Conservation (phyloP, 2,888 invertebrate species). For the Platycheirus rosarum region DNA sequence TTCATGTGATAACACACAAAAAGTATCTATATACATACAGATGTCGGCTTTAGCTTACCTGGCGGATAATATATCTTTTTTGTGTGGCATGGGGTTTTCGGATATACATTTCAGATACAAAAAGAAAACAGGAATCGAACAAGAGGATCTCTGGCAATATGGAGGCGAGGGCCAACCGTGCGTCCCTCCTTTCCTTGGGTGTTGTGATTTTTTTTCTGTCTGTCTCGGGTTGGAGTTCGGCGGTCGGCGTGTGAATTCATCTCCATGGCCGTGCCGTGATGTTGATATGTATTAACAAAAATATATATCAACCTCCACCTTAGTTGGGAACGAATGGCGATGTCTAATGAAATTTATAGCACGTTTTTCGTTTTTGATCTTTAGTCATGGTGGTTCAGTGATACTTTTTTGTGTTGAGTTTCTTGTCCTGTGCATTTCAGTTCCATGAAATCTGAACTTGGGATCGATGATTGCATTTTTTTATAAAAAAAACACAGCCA, state of each 20-base stretch:
- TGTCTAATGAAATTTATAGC: conserved; percentile 70
- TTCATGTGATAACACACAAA: conserved; percentile 69
- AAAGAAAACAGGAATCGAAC: conserved; percentile 43
- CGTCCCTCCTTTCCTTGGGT: background rate
- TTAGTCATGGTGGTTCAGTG: conserved; percentile 70
- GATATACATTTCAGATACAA: conserved; percentile 64
- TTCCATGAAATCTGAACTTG: conserved; percentile 30
- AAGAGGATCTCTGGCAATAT: conserved; percentile 40
- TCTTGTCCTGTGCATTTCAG: background rate
- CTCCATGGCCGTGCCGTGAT: conserved; percentile 50
- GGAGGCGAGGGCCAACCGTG: conserved; percentile 27
- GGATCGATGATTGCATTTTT: conserved; percentile 15
- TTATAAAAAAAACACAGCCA: too few species aligned
- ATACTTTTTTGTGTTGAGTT: conserved; percentile 46
- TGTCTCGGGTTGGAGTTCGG: background rate
- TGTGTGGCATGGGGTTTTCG: conserved; percentile 72
- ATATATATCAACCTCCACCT: conserved; percentile 37
- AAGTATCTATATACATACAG: conserved; percentile 66
- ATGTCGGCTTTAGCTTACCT: conserved; percentile 67
- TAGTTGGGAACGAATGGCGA: conserved; percentile 63
- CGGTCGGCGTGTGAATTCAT: conserved; percentile 31
- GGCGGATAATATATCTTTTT: conserved; percentile 73
- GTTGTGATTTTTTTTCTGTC: conserved; percentile 13
- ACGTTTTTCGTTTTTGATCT: conserved; percentile 71
- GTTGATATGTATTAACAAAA: conserved; percentile 49